Evolutionary conservation across 2,113 vertebrate species (phyloP), one percentile per base, ranked within the genome.

Genomic region (Emydocephalus ijimae): DNA sequence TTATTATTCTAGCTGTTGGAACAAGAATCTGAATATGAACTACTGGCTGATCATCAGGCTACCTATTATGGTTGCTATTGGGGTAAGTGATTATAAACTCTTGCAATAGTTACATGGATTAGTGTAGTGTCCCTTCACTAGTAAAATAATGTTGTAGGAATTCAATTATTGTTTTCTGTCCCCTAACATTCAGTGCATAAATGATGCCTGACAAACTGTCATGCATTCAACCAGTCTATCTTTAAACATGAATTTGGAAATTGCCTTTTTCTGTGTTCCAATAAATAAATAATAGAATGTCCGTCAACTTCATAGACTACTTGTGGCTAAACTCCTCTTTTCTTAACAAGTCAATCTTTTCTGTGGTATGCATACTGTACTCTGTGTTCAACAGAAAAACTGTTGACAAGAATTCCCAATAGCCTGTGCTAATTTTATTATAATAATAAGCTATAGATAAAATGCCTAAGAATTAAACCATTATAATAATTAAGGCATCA

Each of bases 31-130:
- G 34, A 98, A 98, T 94, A 98, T 98, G 98, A 98, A 98, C 45
- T 98, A 98, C 94, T 98, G 98, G 98, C 95, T 98, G 94, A 98
- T 98, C 94, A 98, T 98, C 95, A 97, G 98, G 21, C 96, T 98
- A 86, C 98, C 98, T 43, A 98, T 98, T 92, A 97, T 98, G 18
- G 95, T 98, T 0, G 97, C 98, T 45, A 98, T 98, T 1, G 97
- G 98, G 97, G 98, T 99, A 94, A 98, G 98, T 97, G 95, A 48
- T 2, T 20, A 74, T 0, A 0, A 81, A 55, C 20, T 39, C 48
- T 48, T 21, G 54, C 39, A 39, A 61, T 87, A 85, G 43, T 85
- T 61, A 26, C 57, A 64, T 69, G 23, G 14, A 3, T 23, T 74
- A 23, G 15, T 20, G 34, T 24, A 34, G 85, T 20, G 29, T 3